Conservation (phyloP, 2,888 invertebrate genomes). For the Lobophora halterata region DNA sequence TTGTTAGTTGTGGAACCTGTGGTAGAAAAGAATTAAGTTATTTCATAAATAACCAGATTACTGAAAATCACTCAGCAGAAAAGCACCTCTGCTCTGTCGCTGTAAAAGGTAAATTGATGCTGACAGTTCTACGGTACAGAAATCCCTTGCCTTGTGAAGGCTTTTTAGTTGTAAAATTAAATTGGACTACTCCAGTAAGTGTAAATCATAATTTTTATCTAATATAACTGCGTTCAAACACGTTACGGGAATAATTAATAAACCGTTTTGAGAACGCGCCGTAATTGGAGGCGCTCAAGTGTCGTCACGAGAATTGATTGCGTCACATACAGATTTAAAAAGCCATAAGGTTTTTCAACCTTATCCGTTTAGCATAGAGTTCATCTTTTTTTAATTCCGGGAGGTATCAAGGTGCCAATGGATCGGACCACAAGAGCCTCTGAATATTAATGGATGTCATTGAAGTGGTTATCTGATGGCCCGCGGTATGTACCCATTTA, state of each 20-base stretch:
- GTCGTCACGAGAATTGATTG: conserved; percentile 52
- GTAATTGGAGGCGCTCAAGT: conserved; percentile 67
- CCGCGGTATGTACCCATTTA: conserved; percentile 28
- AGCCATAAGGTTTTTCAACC: conserved; percentile 20
- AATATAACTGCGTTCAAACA: conserved; percentile 30
- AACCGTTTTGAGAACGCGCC: conserved; percentile 51
- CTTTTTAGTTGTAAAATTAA: not conserved
- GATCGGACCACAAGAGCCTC: conserved; percentile 51
- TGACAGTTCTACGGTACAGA: too few relatives aligned
- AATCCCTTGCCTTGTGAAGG: not conserved
- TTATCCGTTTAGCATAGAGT: conserved; percentile 27
- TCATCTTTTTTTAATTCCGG: conserved; percentile 17
- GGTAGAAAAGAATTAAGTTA: too few relatives aligned
- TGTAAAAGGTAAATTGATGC: too few relatives aligned
- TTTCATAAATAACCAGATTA: too few relatives aligned
- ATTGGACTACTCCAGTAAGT: not conserved
- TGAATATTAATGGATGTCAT: conserved; percentile 60
- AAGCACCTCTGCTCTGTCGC: too few relatives aligned
- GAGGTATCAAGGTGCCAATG: conserved; percentile 48
- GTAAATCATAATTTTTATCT: conserved; percentile 8
- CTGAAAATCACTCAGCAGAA: too few relatives aligned
- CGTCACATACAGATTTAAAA: conserved; percentile 39
- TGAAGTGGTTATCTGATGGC: conserved; percentile 53
- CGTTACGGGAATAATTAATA: conserved; percentile 58
- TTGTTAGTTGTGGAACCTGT: too few relatives aligned